These are phyloP conservation scores for Rostratula benghalensis DNA, from an alignment of 2,113 vertebrate genomes.

Conservation along the genomic window DNA sequence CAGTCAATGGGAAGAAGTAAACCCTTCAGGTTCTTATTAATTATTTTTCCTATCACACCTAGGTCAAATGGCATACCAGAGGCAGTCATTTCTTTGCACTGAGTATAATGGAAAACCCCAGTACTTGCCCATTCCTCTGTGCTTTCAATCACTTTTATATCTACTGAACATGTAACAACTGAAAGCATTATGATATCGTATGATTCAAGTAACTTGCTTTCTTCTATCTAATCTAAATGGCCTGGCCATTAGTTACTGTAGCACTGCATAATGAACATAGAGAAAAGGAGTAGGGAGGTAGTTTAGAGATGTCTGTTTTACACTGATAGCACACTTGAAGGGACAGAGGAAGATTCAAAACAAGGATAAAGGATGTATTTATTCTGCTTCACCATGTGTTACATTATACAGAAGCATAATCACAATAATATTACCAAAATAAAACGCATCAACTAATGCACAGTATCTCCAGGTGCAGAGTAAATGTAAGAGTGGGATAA, in stretches of 20 bases:
- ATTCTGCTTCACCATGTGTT: constrained; percentile 19
- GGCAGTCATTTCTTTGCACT: neutral
- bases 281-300: neutral
- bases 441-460: neutral
- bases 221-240: neutral
- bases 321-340: neutral
- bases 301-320: neutral
- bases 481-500: neutral
- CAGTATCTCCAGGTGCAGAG: neutral
- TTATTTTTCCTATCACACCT: neutral
- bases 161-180: neutral
- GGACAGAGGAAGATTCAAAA: neutral
- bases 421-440: constrained; percentile 4
- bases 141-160: constrained; percentile 10
- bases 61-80: neutral
- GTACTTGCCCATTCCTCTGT: neutral
- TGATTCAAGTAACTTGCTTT: neutral
- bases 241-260: neutral
- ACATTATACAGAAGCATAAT: constrained; percentile 13
- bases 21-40: neutral
- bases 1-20: neutral
- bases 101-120: neutral
- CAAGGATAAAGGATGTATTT: constrained; percentile 12
- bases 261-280: neutral
- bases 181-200: neutral